phyloP scores from a whole-genome alignment of 2,888 invertebrate species.

The Eurois occulta region DNA sequence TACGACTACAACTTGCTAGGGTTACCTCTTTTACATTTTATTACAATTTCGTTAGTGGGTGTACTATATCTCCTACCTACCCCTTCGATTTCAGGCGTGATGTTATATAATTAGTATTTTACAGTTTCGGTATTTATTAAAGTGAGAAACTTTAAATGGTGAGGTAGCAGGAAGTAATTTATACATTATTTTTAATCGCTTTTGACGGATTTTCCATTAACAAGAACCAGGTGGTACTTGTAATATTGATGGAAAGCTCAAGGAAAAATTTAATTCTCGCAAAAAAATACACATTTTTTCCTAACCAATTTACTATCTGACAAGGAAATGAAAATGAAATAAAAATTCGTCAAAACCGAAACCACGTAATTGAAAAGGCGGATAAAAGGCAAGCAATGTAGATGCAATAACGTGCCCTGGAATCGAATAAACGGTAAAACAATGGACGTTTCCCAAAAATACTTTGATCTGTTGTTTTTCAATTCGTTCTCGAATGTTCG shows the following conservation, averaged over 20 bases:
- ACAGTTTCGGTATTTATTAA: not conserved
- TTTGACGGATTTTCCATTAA: not conserved
- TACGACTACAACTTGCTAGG: conserved; percentile 41
- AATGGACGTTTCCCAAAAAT: conserved; percentile 39
- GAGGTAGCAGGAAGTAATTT: conserved; percentile 6
- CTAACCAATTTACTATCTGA: conserved; percentile 31
- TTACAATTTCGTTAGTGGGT: not conserved
- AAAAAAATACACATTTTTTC: not conserved
- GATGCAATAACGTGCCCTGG: conserved; percentile 50
- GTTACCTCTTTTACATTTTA: conserved; percentile 47
- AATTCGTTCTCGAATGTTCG: conserved; percentile 57
- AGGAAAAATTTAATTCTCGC: conserved; percentile 1
- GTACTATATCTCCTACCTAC: not conserved
- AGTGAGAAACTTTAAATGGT: not conserved
- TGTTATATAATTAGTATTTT: not conserved
- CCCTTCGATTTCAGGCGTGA: not conserved
- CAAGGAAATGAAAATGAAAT: conserved; percentile 21
- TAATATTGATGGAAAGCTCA: not conserved
- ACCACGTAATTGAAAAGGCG: conserved; percentile 48
- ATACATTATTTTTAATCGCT: not conserved
- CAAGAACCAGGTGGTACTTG: not conserved
- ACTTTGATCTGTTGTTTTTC: conserved; percentile 67
- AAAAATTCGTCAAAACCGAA: conserved; percentile 44
- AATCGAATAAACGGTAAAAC: conserved; percentile 54
- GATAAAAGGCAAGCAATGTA: conserved; percentile 45